Base-by-base conservation (phyloP, 2,888 invertebrate species). In the Drosophila acutilabella region DNA sequence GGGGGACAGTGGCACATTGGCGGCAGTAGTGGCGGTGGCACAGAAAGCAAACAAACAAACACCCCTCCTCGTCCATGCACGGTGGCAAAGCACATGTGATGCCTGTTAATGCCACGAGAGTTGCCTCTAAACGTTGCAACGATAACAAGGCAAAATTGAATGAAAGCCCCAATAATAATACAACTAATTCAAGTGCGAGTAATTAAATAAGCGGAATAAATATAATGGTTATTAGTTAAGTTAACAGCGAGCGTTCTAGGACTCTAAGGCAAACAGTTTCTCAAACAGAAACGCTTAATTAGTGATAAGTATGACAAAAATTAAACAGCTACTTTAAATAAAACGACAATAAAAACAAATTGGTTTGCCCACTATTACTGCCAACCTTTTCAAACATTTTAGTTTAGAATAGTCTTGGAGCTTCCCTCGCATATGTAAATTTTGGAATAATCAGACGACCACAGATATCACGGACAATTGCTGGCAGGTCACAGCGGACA, bases 381-480 rank as follows among this genome's bases (percentile, higher is more conserved):
- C 4, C 0, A 23, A 23, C 6, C 23, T 6, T 23, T 6, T 23
- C 6, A 6, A 23, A 5, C 23, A 23, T 23, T 23, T 23, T 23
- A 23, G 23, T 23, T 23, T 1, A 23, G 1, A 23, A 23, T 23
- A 23, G 23, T 80, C 50, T 4, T 53, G 1, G 6, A 66, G 6
- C 64, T 6, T 8, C 69, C 70, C 67, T 0, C 53, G 64, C 36
- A 16, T 66, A 78, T 73, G 87, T 57, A 88, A 80, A 80, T 89
- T 65, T 64, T 47, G 54, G 44, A 47, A 69, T 72, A 72, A 74
- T 84, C 68, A 67, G 66, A 80, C 62, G 58, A 51, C 70, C 81
- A 71, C 83, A 86, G 66, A 73, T 83, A 64, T 38, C 71, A 71
- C 66, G 64, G 68, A 65, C 77, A 82, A 82, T 82, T 75, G 64